Evolutionary conservation across 2,888 invertebrate species (phyloP).

Genomic region (Drosophila pseudotalamancana): DNA sequence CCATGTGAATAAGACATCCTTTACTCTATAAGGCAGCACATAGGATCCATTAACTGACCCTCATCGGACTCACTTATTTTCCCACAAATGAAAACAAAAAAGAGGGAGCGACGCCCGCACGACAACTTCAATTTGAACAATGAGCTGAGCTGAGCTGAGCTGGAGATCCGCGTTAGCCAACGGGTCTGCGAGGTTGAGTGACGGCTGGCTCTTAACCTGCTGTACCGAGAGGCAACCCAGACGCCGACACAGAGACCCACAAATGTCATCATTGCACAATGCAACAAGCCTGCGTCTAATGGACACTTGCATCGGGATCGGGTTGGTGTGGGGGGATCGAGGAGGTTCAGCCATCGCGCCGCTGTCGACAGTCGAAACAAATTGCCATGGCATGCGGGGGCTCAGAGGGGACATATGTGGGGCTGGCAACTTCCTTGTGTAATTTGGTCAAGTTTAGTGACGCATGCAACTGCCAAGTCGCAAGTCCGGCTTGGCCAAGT

Average conservation of each 20-base stretch:
- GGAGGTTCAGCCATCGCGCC: slow-evolving; percentile 3
- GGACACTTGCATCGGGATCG: slow-evolving; percentile 38
- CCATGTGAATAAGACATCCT: slow-evolving; percentile 8
- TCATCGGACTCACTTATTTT: slow-evolving; percentile 21
- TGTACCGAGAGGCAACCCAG: slow-evolving; percentile 22
- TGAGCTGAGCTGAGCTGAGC: not conserved
- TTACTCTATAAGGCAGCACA: not conserved
- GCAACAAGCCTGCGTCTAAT: slow-evolving; percentile 50
- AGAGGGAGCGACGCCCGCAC: slow-evolving; percentile 28
- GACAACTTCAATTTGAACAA: slow-evolving; percentile 7
- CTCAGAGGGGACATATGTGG: not conserved
- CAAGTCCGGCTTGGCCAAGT: slow-evolving; percentile 72
- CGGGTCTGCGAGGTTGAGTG: slow-evolving; percentile 21
- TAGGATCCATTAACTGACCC: slow-evolving; percentile 31
- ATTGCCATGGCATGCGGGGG: slow-evolving; percentile 29
- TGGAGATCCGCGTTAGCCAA: slow-evolving; percentile 30
- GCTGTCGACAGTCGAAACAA: slow-evolving; percentile 48
- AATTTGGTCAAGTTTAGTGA: slow-evolving; percentile 81
- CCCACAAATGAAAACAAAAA: slow-evolving; percentile 13
- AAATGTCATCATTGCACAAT: slow-evolving; percentile 62
- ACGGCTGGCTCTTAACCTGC: slow-evolving; percentile 48
- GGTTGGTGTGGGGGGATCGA: too few species aligned
- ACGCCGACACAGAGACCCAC: slow-evolving; percentile 56
- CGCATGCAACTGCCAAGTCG: slow-evolving; percentile 56
- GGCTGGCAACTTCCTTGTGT: slow-evolving; percentile 67